phyloP scores from a whole-genome alignment of 2,797 vertebrate species.

The Heteromormyrus szaboi region DNA sequence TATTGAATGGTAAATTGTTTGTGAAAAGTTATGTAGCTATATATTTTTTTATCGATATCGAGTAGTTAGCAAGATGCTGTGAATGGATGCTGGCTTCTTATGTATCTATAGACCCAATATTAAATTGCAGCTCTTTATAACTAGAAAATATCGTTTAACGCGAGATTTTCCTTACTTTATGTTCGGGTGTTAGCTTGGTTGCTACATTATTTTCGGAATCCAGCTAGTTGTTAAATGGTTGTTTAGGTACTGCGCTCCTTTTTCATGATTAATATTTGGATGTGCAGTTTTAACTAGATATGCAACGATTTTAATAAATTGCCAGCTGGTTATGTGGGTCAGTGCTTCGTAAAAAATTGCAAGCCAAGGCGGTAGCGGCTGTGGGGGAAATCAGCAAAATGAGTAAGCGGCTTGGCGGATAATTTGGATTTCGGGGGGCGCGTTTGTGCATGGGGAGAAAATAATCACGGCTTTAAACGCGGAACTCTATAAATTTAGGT shows the following conservation, averaged over 20 bases:
- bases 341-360: not conserved
- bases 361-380: not conserved
- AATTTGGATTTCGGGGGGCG: not conserved
- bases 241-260: not conserved
- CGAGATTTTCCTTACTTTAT: not conserved
- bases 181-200: not conserved
- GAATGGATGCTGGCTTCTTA: not conserved
- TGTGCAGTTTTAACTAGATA: not conserved
- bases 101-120: not conserved
- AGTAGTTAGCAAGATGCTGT: not conserved
- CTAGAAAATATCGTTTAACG: not conserved
- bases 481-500: not conserved
- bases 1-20: constrained; percentile 25
- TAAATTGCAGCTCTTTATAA: not conserved
- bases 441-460: not conserved
- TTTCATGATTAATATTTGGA: not conserved
- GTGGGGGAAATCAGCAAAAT: not conserved
- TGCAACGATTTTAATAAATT: not conserved
- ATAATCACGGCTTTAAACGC: not conserved
- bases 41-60: not conserved
- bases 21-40: constrained; percentile 9
- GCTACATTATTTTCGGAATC: not conserved
- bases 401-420: constrained; percentile 4
- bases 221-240: not conserved
- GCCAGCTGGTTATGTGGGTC: not conserved